Percentiles rank a stretch among this genome's conserved stretches.
Evolutionary conservation across 2,797 vertebrate genomes (phyloP).

Genomic region (Schizopygopsis pylzovi): DNA sequence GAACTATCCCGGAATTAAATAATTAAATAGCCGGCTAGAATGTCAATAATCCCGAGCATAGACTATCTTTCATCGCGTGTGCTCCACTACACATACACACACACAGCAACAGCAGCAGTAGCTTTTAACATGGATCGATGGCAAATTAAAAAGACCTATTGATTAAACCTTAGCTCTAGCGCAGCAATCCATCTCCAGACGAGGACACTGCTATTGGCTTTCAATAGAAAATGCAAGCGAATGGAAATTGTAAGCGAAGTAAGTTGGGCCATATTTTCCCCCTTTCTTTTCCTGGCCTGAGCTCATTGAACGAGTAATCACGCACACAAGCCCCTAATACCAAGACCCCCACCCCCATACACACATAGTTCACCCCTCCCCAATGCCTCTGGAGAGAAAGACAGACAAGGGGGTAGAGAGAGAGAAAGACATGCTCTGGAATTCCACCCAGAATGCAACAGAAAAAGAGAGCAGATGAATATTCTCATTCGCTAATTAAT

Average conservation of each 20-base stretch:
- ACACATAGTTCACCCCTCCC: constrained; percentile 28
- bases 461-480: constrained; percentile 70
- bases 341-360: constrained; percentile 34
- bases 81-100: constrained; percentile 57
- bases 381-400: constrained; percentile 40
- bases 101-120: constrained; percentile 74
- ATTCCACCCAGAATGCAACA: constrained; percentile 41
- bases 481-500: constrained; percentile 74
- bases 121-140: constrained; percentile 87
- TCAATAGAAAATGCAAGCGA: constrained; percentile 87
- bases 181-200: constrained; percentile 83
- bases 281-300: constrained; percentile 54
- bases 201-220: constrained; percentile 84
- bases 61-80: constrained; percentile 63
- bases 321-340: constrained; percentile 35
- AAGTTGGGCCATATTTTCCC: constrained; percentile 60
- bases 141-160: constrained; percentile 88
- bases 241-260: constrained; percentile 84
- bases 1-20: constrained; percentile 84
- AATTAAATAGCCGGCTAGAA: constrained; percentile 82
- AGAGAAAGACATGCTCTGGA: constrained; percentile 55
- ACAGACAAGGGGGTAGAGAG: constrained; percentile 23
- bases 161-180: constrained; percentile 88
- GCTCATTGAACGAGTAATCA: constrained; percentile 60
- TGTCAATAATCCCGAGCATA: constrained; percentile 78